Percentiles rank a stretch among this genome's conserved stretches.
phyloP scores from a whole-genome alignment of 2,113 vertebrate genomes.

The Jaculus jaculus region DNA sequence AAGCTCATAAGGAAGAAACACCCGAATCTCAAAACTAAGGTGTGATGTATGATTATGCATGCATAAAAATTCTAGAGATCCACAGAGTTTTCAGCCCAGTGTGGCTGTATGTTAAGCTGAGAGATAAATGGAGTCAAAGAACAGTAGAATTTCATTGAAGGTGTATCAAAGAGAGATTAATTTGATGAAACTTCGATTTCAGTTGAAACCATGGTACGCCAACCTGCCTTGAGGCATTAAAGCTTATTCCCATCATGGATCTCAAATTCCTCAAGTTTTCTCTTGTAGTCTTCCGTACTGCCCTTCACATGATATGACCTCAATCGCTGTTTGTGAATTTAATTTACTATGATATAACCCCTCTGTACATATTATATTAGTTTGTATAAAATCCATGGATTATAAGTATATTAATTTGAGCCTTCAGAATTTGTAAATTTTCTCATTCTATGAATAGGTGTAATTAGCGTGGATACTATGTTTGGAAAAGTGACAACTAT shows the following conservation, averaged over 20 bases:
- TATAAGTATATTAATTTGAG: background rate
- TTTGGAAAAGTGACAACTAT: conserved; percentile 1
- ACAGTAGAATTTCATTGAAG: background rate
- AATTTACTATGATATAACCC: conserved; percentile 22
- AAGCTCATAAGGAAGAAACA: background rate
- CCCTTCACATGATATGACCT: background rate
- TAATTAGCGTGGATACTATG: conserved; percentile 28
- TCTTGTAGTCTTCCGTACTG: background rate
- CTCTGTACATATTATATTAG: conserved; percentile 25
- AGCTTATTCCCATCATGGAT: background rate
- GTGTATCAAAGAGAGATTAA: background rate
- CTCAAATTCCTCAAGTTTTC: background rate
- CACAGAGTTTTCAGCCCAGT: background rate
- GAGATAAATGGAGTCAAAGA: background rate
- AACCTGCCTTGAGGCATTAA: background rate
- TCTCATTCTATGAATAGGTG: background rate
- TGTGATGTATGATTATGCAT: background rate
- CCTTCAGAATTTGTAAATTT: conserved; percentile 45
- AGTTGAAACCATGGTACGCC: background rate
- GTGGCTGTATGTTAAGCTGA: background rate
- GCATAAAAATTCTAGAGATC: background rate
- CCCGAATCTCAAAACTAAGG: background rate
- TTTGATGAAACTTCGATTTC: conserved; percentile 10
- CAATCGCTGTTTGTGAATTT: background rate
- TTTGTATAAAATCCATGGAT: conserved; percentile 3